phyloP scores from a whole-genome alignment of 2,888 invertebrate genomes.

The Trichopoda pennipes region DNA sequence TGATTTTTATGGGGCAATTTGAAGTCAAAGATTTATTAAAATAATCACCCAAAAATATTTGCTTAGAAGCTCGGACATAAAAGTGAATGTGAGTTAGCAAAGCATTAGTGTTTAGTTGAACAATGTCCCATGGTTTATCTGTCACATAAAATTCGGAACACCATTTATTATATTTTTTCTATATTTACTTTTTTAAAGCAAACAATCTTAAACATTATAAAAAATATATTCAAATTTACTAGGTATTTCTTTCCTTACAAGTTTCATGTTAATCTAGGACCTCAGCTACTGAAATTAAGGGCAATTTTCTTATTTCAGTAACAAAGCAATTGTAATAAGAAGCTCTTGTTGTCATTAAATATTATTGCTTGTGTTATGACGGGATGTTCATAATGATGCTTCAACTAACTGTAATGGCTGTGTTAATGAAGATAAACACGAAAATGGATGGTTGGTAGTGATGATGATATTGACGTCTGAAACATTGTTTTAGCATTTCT shows the following conservation, averaged over 20 bases:
- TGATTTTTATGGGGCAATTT: no score
- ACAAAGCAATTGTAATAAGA: slow-evolving; percentile 52
- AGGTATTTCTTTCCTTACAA: background rate
- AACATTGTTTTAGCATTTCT: slow-evolving; percentile 27
- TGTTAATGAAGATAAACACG: slow-evolving; percentile 6
- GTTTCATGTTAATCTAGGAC: slow-evolving; percentile 4
- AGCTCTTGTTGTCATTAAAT: slow-evolving; percentile 60
- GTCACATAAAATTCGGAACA: no score
- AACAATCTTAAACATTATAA: no score
- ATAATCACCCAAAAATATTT: no score
- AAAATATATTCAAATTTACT: background rate
- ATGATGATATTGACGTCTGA: slow-evolving; percentile 45
- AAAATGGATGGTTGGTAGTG: slow-evolving; percentile 5
- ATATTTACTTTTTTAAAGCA: no score
- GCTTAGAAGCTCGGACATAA: no score
- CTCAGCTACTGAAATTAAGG: slow-evolving; percentile 34
- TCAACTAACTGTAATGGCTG: slow-evolving; percentile 14
- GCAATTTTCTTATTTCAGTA: slow-evolving; percentile 54
- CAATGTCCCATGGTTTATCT: no score
- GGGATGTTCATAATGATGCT: slow-evolving; percentile 35
- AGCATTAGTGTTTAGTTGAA: no score
- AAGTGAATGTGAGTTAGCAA: no score
- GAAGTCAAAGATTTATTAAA: no score
- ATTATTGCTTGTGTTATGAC: slow-evolving; percentile 47
- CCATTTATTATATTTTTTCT: no score